phyloP scores from a whole-genome alignment of 2,797 vertebrate species.

The Tapera naevia region DNA sequence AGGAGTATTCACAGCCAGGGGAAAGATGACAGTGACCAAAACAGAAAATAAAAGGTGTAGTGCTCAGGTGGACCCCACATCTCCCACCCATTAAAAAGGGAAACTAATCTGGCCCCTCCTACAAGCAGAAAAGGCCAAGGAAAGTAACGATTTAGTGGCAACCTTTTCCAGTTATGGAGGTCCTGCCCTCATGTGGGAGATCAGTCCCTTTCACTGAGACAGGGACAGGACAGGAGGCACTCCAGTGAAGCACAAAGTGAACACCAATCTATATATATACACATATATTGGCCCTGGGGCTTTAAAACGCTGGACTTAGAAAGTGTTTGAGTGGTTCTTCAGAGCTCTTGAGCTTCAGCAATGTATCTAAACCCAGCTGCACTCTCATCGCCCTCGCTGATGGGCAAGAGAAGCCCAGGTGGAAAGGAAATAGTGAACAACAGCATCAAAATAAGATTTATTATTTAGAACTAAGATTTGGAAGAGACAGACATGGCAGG shows the following conservation, averaged over 20 bases:
- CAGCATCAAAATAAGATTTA: slow-evolving; percentile 62
- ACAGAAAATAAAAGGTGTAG: not conserved
- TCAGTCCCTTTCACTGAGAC: not conserved
- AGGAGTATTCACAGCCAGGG: not conserved
- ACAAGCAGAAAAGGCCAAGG: not conserved
- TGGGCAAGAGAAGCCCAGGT: not conserved
- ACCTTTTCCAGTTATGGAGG: not conserved
- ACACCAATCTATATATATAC: not conserved
- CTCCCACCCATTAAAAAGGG: rapidly evolving
- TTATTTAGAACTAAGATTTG: slow-evolving; percentile 34
- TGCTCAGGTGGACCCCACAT: rapidly evolving
- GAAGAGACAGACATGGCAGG: slow-evolving; percentile 55
- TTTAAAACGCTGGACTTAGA: not conserved
- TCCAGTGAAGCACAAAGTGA: not conserved
- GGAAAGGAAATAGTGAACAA: slow-evolving; percentile 49
- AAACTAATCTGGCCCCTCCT: not conserved
- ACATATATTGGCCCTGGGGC: not conserved
- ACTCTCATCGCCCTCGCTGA: not conserved
- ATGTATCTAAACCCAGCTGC: not conserved
- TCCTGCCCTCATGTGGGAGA: not conserved
- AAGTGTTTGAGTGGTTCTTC: not conserved
- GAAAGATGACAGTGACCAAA: not conserved
- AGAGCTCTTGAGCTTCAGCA: not conserved
- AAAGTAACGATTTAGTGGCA: not conserved
- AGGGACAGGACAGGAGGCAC: not conserved